phyloP scores from a whole-genome alignment of 1,140 invertebrate species.

The Mactra quadrangularis region DNA sequence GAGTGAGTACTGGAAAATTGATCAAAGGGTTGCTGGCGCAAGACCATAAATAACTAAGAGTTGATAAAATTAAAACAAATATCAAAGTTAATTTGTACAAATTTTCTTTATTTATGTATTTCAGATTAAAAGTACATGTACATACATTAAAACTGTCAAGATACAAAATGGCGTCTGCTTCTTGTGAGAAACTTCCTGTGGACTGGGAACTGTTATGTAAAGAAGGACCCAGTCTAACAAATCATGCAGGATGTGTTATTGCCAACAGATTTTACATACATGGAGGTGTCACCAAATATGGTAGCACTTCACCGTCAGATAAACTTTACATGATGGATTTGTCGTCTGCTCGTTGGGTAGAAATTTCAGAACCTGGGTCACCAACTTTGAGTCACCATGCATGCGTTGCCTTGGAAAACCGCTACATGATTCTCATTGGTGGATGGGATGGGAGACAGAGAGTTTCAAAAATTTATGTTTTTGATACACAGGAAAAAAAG shows the following conservation, averaged over 20 bases:
- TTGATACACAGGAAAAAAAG: slow-evolving; percentile 69
- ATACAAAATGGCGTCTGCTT: slow-evolving; percentile 27
- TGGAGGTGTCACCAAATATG: slow-evolving; percentile 74
- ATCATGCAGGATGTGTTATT: slow-evolving; percentile 69
- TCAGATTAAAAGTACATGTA: no score
- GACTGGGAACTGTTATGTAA: slow-evolving; percentile 70
- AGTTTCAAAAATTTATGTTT: slow-evolving; percentile 64
- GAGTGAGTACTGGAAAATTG: no score
- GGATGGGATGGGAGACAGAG: slow-evolving; percentile 80
- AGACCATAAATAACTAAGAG: no score
- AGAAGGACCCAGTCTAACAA: slow-evolving; percentile 71
- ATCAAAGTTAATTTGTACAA: no score
- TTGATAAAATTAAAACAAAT: no score
- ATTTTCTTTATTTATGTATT: no score
- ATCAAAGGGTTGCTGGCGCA: no score
- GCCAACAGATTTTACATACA: slow-evolving; percentile 73
- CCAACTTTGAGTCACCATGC: slow-evolving; percentile 80
- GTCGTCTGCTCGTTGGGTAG: slow-evolving; percentile 60
- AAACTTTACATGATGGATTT: slow-evolving; percentile 73
- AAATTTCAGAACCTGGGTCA: slow-evolving; percentile 60
- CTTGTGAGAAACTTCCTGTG: slow-evolving; percentile 32
- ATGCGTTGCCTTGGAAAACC: slow-evolving; percentile 71
- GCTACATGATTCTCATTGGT: slow-evolving; percentile 79
- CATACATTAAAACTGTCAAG: no score
- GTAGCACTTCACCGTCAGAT: slow-evolving; percentile 69